Evolutionary conservation across 2,113 vertebrate genomes (phyloP).

Genomic region (Sitta europaea): DNA sequence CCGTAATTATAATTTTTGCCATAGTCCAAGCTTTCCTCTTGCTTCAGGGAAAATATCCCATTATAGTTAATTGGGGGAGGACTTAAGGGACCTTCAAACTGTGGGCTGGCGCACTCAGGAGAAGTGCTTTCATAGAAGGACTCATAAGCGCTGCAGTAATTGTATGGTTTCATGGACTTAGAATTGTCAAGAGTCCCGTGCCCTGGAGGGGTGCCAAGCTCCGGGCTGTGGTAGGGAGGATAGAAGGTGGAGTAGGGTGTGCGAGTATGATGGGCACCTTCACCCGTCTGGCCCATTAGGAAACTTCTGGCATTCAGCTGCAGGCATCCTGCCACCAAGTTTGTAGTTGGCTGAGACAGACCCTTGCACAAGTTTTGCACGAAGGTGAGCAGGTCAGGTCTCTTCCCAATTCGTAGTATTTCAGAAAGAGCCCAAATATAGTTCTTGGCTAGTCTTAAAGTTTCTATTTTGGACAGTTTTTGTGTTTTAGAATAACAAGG

Average conservation of each 20-base stretch:
- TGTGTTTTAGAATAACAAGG: constrained; percentile 99
- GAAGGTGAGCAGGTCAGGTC: constrained; percentile 94
- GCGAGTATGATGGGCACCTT: constrained; percentile 82
- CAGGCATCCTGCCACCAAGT: constrained; percentile 98
- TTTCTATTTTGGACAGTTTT: constrained; percentile 99
- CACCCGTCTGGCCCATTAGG: constrained; percentile 91
- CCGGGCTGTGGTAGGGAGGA: constrained; percentile 87
- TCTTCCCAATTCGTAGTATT: constrained; percentile 94
- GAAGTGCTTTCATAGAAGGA: constrained; percentile 94
- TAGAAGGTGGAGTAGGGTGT: constrained; percentile 90
- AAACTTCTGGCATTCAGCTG: constrained; percentile 97
- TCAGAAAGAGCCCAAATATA: constrained; percentile 99
- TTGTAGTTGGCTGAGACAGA: constrained; percentile 97
- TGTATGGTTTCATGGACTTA: constrained; percentile 93
- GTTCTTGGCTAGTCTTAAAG: constrained; percentile 95
- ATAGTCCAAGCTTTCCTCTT: constrained; percentile 95
- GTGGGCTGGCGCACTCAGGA: constrained; percentile 90
- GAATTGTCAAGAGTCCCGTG: constrained; percentile 85
- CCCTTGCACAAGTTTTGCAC: constrained; percentile 98
- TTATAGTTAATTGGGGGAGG: constrained; percentile 97
- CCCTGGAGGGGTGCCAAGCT: constrained; percentile 84
- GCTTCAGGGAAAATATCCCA: constrained; percentile 98
- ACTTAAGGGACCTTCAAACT: constrained; percentile 92
- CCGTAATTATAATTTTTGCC: constrained; percentile 94
- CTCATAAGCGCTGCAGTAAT: constrained; percentile 90